A percentile compares a stretch with the other conserved stretches of the same genome.
phyloP scores from a whole-genome alignment of 2,797 vertebrate species.

The Crypturellus tataupa region DNA sequence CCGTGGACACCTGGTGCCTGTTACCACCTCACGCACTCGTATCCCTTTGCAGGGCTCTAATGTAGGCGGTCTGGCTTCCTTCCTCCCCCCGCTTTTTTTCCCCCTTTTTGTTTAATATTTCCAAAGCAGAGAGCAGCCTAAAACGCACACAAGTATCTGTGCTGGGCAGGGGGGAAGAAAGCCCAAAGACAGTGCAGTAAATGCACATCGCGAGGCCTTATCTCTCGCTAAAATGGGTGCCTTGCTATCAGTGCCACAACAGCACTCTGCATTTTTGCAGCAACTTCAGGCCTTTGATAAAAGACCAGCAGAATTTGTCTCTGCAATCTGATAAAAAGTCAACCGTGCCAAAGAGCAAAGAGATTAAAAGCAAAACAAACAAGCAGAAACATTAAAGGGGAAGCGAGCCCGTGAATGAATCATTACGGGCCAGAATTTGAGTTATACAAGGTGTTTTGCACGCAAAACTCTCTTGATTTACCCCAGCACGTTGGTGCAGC shows the following conservation, averaged over 20 bases:
- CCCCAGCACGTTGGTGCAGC: not conserved
- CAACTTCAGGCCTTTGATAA: not conserved
- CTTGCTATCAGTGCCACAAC: not conserved
- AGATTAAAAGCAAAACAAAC: conserved; percentile 33
- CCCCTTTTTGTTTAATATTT: not conserved
- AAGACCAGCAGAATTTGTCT: not conserved
- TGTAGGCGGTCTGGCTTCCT: not conserved
- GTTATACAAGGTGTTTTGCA: not conserved
- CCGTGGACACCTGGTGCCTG: conserved; percentile 30
- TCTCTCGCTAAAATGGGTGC: not conserved
- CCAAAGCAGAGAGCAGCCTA: not conserved
- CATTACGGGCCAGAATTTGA: not conserved
- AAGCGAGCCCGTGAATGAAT: not conserved
- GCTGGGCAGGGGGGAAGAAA: not conserved
- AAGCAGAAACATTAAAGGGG: not conserved
- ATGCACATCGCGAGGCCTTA: not conserved
- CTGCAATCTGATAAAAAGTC: conserved; percentile 42
- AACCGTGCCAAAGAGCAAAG: conserved; percentile 17
- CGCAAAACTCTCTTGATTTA: not conserved
- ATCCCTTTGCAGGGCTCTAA: not conserved
- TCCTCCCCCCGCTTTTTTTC: too few species aligned
- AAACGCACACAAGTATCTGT: not conserved
- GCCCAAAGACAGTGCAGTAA: not conserved
- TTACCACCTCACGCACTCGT: not conserved
- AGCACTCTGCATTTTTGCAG: not conserved